These are phyloP conservation scores for Geotrypetes seraphini DNA, from an alignment of 2,797 vertebrate species.

Conservation along the genomic window DNA sequence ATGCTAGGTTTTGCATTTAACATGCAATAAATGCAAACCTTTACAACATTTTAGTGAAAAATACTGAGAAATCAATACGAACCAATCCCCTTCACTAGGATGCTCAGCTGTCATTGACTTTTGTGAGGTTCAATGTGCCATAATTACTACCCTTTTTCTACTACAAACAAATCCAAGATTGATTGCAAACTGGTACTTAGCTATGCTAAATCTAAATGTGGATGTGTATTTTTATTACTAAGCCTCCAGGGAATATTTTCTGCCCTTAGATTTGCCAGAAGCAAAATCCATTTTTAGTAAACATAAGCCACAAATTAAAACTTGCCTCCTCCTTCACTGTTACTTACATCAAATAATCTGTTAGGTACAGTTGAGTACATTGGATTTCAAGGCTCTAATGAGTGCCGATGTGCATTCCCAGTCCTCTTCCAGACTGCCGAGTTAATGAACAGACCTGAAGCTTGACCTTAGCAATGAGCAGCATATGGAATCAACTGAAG, in stretches of 20 bases:
- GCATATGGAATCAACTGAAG: too few relatives aligned
- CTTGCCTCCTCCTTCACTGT: too few relatives aligned
- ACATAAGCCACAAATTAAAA: too few relatives aligned
- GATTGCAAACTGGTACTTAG: slow-evolving; percentile 21
- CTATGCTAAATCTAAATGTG: slow-evolving; percentile 4
- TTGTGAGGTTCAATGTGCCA: slow-evolving; percentile 5
- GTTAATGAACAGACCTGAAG: too few relatives aligned
- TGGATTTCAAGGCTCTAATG: neutral
- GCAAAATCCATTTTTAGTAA: too few relatives aligned
- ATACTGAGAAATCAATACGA: slow-evolving; percentile 28
- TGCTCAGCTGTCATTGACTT: slow-evolving; percentile 21
- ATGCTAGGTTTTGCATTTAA: too few relatives aligned
- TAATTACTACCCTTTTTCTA: slow-evolving; percentile 8
- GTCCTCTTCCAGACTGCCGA: too few relatives aligned
- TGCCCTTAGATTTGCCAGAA: too few relatives aligned
- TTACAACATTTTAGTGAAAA: too few relatives aligned
- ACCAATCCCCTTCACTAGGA: slow-evolving; percentile 17
- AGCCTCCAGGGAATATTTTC: too few relatives aligned
- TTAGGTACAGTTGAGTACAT: neutral
- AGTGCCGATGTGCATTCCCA: neutral
- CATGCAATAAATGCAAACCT: too few relatives aligned
- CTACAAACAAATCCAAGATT: slow-evolving; percentile 19
- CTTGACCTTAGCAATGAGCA: too few relatives aligned
- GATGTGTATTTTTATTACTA: slow-evolving; percentile 3
- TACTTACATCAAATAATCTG: neutral